These are phyloP conservation scores for Elmis aenea DNA, from an alignment of 2,888 invertebrate species.

Conservation along the genomic window DNA sequence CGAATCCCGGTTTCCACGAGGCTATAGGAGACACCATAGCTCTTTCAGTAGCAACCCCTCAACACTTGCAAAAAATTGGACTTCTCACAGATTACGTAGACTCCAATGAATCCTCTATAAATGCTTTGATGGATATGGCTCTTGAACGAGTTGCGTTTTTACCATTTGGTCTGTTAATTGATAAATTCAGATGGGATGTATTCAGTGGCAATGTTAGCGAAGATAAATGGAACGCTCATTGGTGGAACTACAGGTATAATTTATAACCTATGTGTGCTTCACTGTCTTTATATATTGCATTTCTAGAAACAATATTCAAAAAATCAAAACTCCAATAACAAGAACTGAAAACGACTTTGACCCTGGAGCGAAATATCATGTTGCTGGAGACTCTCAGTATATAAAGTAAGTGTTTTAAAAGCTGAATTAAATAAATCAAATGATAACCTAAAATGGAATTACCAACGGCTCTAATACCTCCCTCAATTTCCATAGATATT, in stretches of 20 bases:
- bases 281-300: too few relatives aligned
- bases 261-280: neutral
- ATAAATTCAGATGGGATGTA: constrained; percentile 55
- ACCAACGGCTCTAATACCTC: too few relatives aligned
- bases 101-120: constrained; percentile 42
- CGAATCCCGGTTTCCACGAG: constrained; percentile 60
- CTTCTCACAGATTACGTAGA: constrained; percentile 43
- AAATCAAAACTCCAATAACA: constrained; percentile 42
- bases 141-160: constrained; percentile 50
- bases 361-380: constrained; percentile 47
- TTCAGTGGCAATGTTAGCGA: constrained; percentile 44
- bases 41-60: constrained; percentile 52
- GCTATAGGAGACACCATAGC: constrained; percentile 59
- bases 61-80: constrained; percentile 47
- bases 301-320: constrained; percentile 43
- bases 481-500: too few relatives aligned
- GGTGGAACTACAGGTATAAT: constrained; percentile 39
- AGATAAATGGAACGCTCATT: constrained; percentile 45
- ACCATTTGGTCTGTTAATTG: constrained; percentile 54
- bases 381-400: constrained; percentile 46
- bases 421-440: neutral
- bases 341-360: constrained; percentile 45
- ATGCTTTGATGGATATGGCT: constrained; percentile 48
- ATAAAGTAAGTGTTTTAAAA: constrained; percentile 40
- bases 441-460: too few relatives aligned